Conservation (phyloP, 2,888 invertebrate genomes). For the Epistrophella euchroma region DNA sequence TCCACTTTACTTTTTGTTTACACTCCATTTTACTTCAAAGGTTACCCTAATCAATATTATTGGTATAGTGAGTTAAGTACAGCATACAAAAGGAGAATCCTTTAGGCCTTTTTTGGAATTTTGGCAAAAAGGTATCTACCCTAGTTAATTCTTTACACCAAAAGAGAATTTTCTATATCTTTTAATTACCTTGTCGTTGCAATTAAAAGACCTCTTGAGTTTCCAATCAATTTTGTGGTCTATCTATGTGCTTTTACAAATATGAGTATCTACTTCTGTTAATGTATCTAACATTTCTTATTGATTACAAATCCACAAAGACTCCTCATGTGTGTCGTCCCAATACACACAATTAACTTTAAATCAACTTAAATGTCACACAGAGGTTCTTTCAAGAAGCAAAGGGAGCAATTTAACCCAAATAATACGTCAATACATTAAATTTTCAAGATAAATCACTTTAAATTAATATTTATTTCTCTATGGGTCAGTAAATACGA, state of each 20-base stretch:
- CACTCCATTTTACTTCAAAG: constrained; percentile 18
- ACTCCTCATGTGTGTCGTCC: constrained; percentile 9
- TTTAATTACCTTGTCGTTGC: constrained; percentile 40
- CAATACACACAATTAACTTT: constrained; percentile 41
- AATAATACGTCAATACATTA: constrained; percentile 40
- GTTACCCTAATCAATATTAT: not conserved
- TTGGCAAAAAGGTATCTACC: constrained; percentile 4
- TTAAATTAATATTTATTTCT: constrained; percentile 29
- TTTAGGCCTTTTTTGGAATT: not conserved
- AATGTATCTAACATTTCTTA: constrained; percentile 12
- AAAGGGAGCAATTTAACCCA: not conserved
- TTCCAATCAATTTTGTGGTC: constrained; percentile 39
- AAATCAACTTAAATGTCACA: constrained; percentile 57
- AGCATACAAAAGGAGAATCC: not conserved
- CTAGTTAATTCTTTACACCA: not conserved
- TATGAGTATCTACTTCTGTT: not conserved
- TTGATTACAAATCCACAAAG: constrained; percentile 55
- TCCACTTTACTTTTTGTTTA: not conserved
- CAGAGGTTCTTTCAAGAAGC: constrained; percentile 34
- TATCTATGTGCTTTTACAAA: not conserved
- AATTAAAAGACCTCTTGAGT: constrained; percentile 38
- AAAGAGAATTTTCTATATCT: constrained; percentile 22
- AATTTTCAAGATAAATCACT: constrained; percentile 44
- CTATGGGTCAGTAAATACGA: constrained; percentile 23
- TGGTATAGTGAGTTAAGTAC: not conserved